Base-by-base conservation (phyloP, 1,140 invertebrate genomes). In the Pomacea maculata region DNA sequence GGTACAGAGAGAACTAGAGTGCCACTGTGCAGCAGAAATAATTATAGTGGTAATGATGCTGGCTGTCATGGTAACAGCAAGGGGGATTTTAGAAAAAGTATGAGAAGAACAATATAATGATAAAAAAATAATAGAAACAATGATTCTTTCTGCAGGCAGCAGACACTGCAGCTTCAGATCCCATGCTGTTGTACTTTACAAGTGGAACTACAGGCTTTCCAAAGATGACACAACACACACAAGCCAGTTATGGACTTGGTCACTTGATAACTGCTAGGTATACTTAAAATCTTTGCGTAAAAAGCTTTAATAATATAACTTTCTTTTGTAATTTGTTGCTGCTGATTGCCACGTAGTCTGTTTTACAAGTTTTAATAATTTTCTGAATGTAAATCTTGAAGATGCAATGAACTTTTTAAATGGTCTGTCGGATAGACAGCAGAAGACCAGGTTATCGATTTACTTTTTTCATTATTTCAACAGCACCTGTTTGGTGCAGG, bases 131-230 rank as follows among this genome's bases (percentile, higher is more conserved):
- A 65, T 19, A 65, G n/a, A n/a, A 17, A n/a, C n/a, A 65, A 19
- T 65, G 17, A 65, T 80, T 70, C 71, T 77, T 70, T 57, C 85
- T 86, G 21, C 64, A 87, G 87, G 88, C 85, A 84, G 85, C 85
- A 0, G 80, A 89, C 25, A 92, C 90, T 12, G 88, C 83, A 80
- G 85, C 88, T 34, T 82, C 85, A 84, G 91, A 92, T 72, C 84
- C 85, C 55, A 91, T 89, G 89, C 90, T 89, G 29, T 79, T 92
- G 52, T 93, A 91, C 82, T 93, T 93, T 84, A 93, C 92, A 10
- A 93, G 92, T 83, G 93, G 93, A 14, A 93, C 93, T 67, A 93
- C 92, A 25, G 92, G 92, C 29, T 79, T 87, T 25, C 93, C 93
- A 3, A 93, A 93, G 85, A 93, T 93, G 92, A 89, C 92, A 0